A percentile compares a stretch with the other conserved stretches of the same genome.
Evolutionary conservation across 2,113 vertebrate species (phyloP).

Genomic region (Chlamydotis undulata): DNA sequence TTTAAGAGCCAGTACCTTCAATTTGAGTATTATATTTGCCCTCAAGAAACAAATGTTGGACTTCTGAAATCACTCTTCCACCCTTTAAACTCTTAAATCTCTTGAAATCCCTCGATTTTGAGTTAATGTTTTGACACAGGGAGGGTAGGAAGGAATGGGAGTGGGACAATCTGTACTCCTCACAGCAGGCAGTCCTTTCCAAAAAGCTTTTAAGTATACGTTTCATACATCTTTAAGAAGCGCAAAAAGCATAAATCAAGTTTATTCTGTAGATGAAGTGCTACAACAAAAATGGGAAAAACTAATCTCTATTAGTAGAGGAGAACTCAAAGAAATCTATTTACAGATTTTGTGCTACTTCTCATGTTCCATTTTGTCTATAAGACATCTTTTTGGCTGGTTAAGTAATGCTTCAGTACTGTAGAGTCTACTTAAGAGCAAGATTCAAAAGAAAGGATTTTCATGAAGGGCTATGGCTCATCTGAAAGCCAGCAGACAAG

Average conservation of each 20-base stretch:
- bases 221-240: not conserved
- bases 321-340: not conserved
- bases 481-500: accelerated
- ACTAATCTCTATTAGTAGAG: not conserved
- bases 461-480: not conserved
- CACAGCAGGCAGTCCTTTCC: not conserved
- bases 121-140: not conserved
- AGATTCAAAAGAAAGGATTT: not conserved
- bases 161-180: not conserved
- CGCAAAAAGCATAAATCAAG: not conserved
- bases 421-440: not conserved
- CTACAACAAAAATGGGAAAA: not conserved
- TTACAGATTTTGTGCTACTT: not conserved
- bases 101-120: not conserved
- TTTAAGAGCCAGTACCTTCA: not conserved
- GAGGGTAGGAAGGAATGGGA: not conserved
- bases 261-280: not conserved
- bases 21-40: not conserved
- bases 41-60: not conserved
- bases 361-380: not conserved
- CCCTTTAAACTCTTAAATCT: not conserved
- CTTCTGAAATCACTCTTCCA: not conserved
- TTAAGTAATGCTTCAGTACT: not conserved
- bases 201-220: not conserved
- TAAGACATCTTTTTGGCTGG: not conserved